Percentiles rank a stretch among this genome's conserved stretches.
phyloP scores from a whole-genome alignment of 1,140 invertebrate genomes.

The Panulirus ornatus region DNA sequence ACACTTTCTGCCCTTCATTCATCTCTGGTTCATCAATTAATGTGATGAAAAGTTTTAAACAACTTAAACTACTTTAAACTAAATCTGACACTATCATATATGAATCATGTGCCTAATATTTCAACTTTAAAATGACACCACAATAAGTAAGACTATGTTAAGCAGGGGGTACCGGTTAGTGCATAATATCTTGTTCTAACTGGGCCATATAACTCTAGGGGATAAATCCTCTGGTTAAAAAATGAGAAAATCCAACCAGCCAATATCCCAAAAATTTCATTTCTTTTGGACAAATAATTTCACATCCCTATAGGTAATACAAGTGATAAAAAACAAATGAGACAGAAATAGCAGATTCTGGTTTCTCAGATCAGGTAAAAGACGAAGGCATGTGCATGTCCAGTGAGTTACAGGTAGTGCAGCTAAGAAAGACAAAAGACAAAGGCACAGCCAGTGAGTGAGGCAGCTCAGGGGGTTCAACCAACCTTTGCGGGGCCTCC shows the following conservation, averaged over 20 bases:
- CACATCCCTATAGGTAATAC: background rate
- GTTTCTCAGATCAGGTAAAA: background rate
- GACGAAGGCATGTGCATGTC: background rate
- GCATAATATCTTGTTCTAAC: background rate
- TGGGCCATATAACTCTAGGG: background rate
- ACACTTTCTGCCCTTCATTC: too few species aligned
- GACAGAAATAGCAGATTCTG: background rate
- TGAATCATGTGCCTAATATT: too few species aligned
- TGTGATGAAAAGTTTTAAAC: too few species aligned
- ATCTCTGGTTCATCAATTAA: too few species aligned
- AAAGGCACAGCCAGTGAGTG: conserved; percentile 28
- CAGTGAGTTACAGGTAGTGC: conserved; percentile 14
- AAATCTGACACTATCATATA: too few species aligned
- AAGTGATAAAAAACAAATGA: background rate
- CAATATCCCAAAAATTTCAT: background rate
- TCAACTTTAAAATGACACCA: background rate
- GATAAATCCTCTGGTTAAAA: conserved; percentile 4
- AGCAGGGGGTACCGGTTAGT: too few species aligned
- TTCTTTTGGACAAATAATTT: background rate
- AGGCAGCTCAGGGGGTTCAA: conserved; percentile 69
- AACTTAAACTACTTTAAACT: too few species aligned
- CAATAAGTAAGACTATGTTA: too few species aligned
- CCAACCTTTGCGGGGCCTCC: conserved; percentile 95
- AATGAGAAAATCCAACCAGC: background rate
- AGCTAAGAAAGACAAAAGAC: background rate